These are phyloP conservation scores for Zaprionus vittiger DNA, from an alignment of 1,140 invertebrate genomes.

Conservation along the genomic window DNA sequence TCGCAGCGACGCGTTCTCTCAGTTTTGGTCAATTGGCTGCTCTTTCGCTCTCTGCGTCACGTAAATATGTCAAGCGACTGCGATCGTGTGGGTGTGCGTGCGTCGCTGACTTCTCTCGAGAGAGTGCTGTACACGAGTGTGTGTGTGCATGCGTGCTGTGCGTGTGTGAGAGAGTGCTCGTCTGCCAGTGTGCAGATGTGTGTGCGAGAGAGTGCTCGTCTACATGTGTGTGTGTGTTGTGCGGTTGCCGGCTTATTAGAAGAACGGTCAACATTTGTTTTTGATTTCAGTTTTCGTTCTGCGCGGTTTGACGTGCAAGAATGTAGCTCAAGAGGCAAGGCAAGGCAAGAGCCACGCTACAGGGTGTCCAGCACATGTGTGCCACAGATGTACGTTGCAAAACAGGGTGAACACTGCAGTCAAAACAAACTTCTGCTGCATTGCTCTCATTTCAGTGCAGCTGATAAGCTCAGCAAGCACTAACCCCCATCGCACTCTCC, in stretches of 20 bases:
- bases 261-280: conserved; percentile 66
- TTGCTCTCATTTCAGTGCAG: conserved; percentile 34
- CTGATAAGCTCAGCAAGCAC: conserved; percentile 50
- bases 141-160: neutral
- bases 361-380: conserved; percentile 54
- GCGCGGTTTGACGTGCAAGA: conserved; percentile 58
- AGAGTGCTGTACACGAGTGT: conserved; percentile 5
- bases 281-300: conserved; percentile 51
- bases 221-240: conserved; percentile 20
- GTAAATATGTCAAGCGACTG: conserved; percentile 68
- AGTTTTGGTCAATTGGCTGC: conserved; percentile 45
- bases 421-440: conserved; percentile 19
- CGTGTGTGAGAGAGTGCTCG: neutral
- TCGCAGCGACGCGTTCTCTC: conserved; percentile 27
- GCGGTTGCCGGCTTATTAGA: conserved; percentile 54
- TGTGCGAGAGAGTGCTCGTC: neutral
- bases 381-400: conserved; percentile 33
- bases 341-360: conserved; percentile 27
- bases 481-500: neutral
- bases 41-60: conserved; percentile 45
- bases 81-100: conserved; percentile 56
- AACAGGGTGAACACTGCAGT: conserved; percentile 36
- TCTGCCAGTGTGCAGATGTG: neutral
- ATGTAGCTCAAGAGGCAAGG: conserved; percentile 50
- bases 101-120: conserved; percentile 27